phyloP scores from a whole-genome alignment of 2,888 invertebrate species.

The Drosophila eohydei region DNA sequence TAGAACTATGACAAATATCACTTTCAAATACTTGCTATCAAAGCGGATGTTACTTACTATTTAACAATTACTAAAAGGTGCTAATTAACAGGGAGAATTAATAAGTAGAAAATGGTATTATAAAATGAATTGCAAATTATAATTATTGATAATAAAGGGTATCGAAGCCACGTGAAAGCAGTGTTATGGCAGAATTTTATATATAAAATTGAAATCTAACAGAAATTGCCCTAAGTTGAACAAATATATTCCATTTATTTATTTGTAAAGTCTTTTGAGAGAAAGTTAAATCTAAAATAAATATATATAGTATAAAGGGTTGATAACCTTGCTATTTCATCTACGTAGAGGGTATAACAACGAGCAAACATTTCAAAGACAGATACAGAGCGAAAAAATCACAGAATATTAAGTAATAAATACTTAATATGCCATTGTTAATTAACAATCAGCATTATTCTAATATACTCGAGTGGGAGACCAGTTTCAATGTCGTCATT shows the following conservation, averaged over 20 bases:
- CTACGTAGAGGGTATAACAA: conserved; percentile 4
- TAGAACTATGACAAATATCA: background rate
- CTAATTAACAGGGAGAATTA: conserved; percentile 14
- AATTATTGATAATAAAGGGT: background rate
- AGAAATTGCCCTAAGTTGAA: no score
- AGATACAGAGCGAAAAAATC: background rate
- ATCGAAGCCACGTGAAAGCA: background rate
- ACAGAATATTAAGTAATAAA: conserved; percentile 16
- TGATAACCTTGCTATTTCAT: background rate
- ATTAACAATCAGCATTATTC: conserved; percentile 31
- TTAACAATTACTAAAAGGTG: background rate
- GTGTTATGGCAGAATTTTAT: background rate
- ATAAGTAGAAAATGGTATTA: background rate
- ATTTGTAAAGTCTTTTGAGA: background rate
- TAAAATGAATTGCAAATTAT: background rate
- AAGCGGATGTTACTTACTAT: background rate
- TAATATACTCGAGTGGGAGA: conserved; percentile 20
- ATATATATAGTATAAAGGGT: background rate
- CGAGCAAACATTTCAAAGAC: background rate
- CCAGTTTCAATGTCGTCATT: conserved; percentile 65
- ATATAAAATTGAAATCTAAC: background rate
- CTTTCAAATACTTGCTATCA: background rate
- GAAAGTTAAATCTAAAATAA: background rate
- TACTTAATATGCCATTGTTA: conserved; percentile 46
- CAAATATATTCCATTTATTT: no score